Conservation (phyloP, 1,140 invertebrate genomes). For the Cydia fagiglandana region DNA sequence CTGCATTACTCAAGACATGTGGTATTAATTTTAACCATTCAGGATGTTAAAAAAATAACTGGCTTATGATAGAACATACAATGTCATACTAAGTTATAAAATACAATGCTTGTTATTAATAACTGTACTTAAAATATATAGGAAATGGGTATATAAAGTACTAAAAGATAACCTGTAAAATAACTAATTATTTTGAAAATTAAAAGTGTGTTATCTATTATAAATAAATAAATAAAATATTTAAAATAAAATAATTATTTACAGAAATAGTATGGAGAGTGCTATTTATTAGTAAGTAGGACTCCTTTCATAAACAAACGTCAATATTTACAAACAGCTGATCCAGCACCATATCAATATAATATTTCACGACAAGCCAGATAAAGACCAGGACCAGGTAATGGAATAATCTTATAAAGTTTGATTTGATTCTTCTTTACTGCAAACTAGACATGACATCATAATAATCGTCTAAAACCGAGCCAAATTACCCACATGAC, state of each 20-base stretch:
- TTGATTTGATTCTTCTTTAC: neutral
- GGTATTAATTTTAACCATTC: neutral
- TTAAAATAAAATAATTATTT: neutral
- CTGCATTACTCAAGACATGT: neutral
- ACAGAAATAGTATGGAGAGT: neutral
- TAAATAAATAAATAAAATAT: too few relatives aligned
- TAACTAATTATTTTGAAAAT: too few relatives aligned
- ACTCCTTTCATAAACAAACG: neutral
- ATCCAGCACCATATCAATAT: neutral
- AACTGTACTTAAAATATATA: too few relatives aligned
- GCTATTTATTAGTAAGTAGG: neutral
- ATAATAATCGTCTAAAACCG: constrained; percentile 11
- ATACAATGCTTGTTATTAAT: neutral
- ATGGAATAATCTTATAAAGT: neutral
- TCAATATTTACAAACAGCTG: constrained; percentile 30
- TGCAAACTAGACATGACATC: constrained; percentile 14
- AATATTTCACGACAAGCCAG: neutral
- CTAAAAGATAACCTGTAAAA: too few relatives aligned
- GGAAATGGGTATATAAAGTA: too few relatives aligned
- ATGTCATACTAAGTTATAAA: too few relatives aligned
- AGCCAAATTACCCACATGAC: constrained; percentile 25
- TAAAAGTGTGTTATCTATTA: too few relatives aligned
- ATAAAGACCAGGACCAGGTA: neutral
- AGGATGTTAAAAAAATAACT: neutral
- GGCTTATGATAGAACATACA: neutral